Evolutionary conservation across 2,888 invertebrate species (phyloP), one percentile per base, ranked within the genome.

Genomic region (Coleophora flavipennella): DNA sequence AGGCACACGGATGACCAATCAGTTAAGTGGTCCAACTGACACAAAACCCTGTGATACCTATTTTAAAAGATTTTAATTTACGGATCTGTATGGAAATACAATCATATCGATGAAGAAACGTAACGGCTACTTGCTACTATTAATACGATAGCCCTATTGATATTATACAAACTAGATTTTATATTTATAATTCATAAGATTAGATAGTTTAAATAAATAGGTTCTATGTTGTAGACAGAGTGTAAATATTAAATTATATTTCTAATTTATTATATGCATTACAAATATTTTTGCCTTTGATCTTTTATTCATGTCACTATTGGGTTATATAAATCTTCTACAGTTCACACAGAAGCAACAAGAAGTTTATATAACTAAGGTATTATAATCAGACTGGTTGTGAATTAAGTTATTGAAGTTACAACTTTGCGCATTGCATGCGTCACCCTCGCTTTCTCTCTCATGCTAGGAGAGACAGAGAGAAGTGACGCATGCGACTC

Each of bases 211-310:
- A 11, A 34, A n/a, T 38, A 32, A 27, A 36, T 14, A 36, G 33
- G 31, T 36, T 35, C 34, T 40, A 40, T 42, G 36, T 45, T 42
- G 40, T 4, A 42, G 40, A 35, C 44, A 45, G 39, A 44, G 34
- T 40, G 45, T 48, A 48, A 43, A 47, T 55, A 57, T 48, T 42
- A 43, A 46, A 48, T 43, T 35, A 48, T 50, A 48, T 47, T 46
- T 54, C n/a, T n/a, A n/a, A 50, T 59, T 55, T 55, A 50, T 49
- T 46, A 45, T n/a, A n/a, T n/a, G 44, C 47, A 41, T n/a, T n/a
- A n/a, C n/a, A 52, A 50, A 52, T 10, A 45, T 39, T 47, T 45
- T 41, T 43, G 31, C 31, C 8, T 33, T 31, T n/a, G 31, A 45
- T 35, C 12, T 36, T 40, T 34, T n/a, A 38, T 37, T 37, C 14